Evolutionary conservation across 2,113 vertebrate genomes (phyloP).

Genomic region (Mus spicilegus): DNA sequence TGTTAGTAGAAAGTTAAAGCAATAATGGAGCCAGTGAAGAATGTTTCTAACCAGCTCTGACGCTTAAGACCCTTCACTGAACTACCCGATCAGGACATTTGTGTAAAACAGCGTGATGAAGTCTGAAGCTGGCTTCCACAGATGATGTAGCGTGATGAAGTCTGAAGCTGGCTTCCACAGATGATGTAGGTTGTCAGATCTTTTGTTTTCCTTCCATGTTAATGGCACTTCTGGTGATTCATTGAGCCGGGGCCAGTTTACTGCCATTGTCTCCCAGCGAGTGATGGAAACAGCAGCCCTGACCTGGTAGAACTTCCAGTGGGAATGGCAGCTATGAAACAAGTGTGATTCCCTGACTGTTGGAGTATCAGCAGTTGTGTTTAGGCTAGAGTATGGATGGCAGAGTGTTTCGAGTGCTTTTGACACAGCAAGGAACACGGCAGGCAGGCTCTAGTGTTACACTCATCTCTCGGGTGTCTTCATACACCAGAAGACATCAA

Average conservation of each 20-base stretch:
- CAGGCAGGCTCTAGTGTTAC: background rate
- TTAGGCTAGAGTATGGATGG: background rate
- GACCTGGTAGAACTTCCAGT: background rate
- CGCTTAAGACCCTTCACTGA: background rate
- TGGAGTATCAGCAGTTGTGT: background rate
- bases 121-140: background rate
- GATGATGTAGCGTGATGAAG: background rate
- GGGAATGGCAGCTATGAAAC: background rate
- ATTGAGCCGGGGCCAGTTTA: background rate
- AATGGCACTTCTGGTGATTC: background rate
- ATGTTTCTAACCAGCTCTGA: background rate
- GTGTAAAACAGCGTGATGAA: background rate
- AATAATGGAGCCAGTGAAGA: background rate
- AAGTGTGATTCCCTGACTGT: background rate
- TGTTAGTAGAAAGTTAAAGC: background rate
- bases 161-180: background rate
- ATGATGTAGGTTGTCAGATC: background rate
- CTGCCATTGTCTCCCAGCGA: background rate
- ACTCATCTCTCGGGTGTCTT: background rate
- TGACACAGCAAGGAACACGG: background rate
- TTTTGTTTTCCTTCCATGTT: background rate
- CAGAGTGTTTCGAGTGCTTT: background rate
- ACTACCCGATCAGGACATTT: background rate
- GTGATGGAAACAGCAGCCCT: background rate
- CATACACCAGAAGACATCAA: background rate